These are phyloP conservation scores for Portevinia maculata DNA, from an alignment of 2,888 invertebrate genomes.

Conservation along the genomic window DNA sequence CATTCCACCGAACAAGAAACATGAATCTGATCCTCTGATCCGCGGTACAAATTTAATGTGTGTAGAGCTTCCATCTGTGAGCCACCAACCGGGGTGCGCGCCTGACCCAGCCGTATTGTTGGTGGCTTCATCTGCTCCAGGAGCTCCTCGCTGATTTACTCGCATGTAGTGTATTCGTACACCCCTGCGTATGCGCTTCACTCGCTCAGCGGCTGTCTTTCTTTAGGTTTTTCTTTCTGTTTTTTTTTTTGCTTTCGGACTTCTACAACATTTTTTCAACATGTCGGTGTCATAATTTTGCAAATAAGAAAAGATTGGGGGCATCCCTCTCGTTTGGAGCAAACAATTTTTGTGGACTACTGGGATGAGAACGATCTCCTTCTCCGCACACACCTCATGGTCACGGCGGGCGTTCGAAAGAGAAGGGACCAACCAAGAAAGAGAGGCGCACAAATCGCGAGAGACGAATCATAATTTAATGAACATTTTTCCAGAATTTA, in stretches of 20 bases:
- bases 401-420: constrained; percentile 56
- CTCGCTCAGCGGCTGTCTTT: constrained; percentile 70
- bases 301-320: constrained; percentile 54
- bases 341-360: constrained; percentile 51
- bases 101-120: constrained; percentile 38
- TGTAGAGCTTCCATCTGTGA: constrained; percentile 49
- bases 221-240: constrained; percentile 9
- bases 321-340: constrained; percentile 59
- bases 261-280: constrained; percentile 68
- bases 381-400: too few species aligned
- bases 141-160: constrained; percentile 59
- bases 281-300: constrained; percentile 73
- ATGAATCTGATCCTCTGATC: constrained; percentile 47
- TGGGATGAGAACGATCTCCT: constrained; percentile 33
- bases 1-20: constrained; percentile 58
- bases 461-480: constrained; percentile 79
- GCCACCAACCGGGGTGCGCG: constrained; percentile 49
- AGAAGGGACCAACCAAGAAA: constrained; percentile 27
- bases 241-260: constrained; percentile 13
- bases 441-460: constrained; percentile 35
- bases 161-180: constrained; percentile 38
- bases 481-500: constrained; percentile 82
- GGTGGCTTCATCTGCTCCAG: constrained; percentile 47
- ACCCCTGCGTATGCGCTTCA: constrained; percentile 35
- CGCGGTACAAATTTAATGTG: constrained; percentile 63